phyloP scores from a whole-genome alignment of 2,888 invertebrate species.

The Tetragonula carbonaria region DNA sequence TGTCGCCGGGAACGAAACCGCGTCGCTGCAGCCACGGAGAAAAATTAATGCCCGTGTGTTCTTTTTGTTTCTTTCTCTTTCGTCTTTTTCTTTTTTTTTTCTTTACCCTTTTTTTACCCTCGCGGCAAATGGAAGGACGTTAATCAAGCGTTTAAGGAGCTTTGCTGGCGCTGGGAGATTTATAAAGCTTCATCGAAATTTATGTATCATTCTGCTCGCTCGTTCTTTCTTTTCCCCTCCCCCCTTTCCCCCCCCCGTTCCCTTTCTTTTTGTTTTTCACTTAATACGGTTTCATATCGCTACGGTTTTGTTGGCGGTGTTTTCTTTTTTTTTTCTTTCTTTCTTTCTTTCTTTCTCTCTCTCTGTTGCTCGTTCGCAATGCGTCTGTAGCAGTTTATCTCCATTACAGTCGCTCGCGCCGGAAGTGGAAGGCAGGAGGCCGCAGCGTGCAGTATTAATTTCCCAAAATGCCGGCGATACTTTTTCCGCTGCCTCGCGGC shows the following conservation, averaged over 20 bases:
- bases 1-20: not conserved
- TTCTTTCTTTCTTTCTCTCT: no score
- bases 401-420: slow-evolving; percentile 34
- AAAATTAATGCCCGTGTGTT: slow-evolving; percentile 14
- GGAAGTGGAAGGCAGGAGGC: not conserved
- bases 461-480: slow-evolving; percentile 25
- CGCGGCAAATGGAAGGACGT: slow-evolving; percentile 10
- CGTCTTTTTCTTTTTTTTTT: no score
- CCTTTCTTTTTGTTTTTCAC: not conserved
- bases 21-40: not conserved
- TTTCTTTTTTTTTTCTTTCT: no score
- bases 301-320: not conserved
- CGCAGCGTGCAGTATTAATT: slow-evolving; percentile 38
- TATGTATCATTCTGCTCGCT: not conserved
- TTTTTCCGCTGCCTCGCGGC: not conserved
- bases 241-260: no score
- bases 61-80: no score
- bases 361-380: slow-evolving; percentile 17
- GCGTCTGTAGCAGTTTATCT: slow-evolving; percentile 41
- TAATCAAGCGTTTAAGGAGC: slow-evolving; percentile 19
- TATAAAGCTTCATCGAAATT: not conserved
- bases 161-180: not conserved
- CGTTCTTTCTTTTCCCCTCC: not conserved
- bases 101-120: not conserved
- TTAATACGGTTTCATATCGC: not conserved